phyloP scores from a whole-genome alignment of 2,113 vertebrate genomes.

The Apodemus sylvaticus region DNA sequence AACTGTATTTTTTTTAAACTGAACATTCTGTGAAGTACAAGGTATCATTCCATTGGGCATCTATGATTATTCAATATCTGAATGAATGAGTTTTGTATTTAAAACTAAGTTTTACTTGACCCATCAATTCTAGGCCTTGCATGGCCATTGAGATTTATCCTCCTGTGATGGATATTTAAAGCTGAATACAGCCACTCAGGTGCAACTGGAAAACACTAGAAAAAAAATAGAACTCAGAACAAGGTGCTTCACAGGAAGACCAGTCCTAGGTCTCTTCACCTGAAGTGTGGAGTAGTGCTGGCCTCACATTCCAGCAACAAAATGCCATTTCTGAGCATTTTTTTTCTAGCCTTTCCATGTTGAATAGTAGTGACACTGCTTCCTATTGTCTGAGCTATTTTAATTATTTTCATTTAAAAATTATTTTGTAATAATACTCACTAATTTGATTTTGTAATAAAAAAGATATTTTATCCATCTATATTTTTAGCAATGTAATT shows the following conservation, averaged over 20 bases:
- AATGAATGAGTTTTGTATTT: background rate
- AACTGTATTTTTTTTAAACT: background rate
- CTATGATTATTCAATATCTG: background rate
- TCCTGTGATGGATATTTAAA: background rate
- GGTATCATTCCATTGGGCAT: background rate
- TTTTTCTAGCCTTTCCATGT: background rate
- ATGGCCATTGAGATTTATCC: background rate
- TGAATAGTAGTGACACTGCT: background rate
- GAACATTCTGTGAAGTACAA: background rate
- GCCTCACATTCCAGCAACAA: background rate
- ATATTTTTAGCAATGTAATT: conserved; percentile 63
- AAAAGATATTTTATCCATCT: conserved; percentile 48
- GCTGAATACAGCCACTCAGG: background rate
- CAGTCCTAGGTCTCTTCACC: fast-evolving
- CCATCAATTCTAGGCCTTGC: background rate
- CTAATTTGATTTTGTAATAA: conserved; percentile 61
- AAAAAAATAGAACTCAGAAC: background rate
- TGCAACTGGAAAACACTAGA: background rate
- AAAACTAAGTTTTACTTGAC: background rate
- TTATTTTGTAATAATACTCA: conserved; percentile 60
- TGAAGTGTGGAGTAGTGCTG: background rate
- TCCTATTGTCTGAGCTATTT: background rate
- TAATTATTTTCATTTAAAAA: conserved; percentile 67
- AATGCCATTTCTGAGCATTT: background rate
- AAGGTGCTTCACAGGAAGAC: fast-evolving